Conservation (phyloP, 2,797 vertebrate genomes). For the Acanthurus lineatus region DNA sequence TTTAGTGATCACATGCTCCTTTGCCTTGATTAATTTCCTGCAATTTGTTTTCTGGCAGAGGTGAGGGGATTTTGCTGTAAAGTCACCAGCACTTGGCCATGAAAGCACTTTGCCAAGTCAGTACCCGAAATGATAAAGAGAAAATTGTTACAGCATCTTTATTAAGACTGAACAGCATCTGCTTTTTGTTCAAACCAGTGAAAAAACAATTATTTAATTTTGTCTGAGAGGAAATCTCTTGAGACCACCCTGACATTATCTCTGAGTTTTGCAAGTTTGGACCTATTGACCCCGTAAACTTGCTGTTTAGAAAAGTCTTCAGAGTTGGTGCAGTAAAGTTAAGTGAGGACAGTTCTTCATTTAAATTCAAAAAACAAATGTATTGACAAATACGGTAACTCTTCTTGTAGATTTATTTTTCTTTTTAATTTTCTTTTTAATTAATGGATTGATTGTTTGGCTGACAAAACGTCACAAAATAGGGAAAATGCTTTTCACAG, state of each 20-base stretch:
- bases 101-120: neutral
- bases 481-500: too few species aligned
- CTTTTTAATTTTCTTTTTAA: too few species aligned
- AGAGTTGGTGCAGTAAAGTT: neutral
- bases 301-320: neutral
- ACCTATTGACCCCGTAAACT: neutral
- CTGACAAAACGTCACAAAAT: too few species aligned
- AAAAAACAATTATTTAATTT: neutral
- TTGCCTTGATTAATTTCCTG: neutral
- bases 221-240: neutral
- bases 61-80: neutral
- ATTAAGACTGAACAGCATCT: neutral
- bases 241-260: neutral
- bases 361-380: too few species aligned
- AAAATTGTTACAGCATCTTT: neutral
- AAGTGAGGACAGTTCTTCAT: neutral
- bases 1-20: constrained; percentile 2
- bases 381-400: too few species aligned
- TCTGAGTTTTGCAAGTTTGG: neutral
- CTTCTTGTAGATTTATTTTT: too few species aligned
- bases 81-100: neutral
- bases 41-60: neutral
- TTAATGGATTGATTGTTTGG: too few species aligned
- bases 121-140: neutral
- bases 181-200: neutral